These are phyloP conservation scores for Brachyistius frenatus DNA, from an alignment of 2,113 vertebrate genomes.

Conservation along the genomic window DNA sequence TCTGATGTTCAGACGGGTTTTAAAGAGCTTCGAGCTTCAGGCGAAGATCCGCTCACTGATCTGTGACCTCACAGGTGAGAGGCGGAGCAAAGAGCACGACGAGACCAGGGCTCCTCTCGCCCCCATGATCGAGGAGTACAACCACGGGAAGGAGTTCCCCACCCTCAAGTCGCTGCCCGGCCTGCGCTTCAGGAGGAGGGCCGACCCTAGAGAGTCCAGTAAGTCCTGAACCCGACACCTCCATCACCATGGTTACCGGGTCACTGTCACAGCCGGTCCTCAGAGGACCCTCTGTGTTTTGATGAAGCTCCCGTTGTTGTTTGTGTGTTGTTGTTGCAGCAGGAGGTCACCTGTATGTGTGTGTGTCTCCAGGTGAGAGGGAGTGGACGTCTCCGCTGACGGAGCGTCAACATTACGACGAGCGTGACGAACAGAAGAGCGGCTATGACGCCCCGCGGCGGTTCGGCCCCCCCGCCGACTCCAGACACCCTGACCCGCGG, in stretches of 20 bases:
- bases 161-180: constrained; percentile 73
- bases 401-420: constrained; percentile 81
- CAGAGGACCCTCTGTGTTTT: too few species aligned
- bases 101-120: constrained; percentile 25
- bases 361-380: constrained; percentile 63
- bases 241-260: too few species aligned
- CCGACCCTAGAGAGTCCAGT: constrained; percentile 77
- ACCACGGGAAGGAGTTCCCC: constrained; percentile 81
- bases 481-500: constrained; percentile 63
- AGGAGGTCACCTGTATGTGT: not conserved
- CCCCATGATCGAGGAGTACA: constrained; percentile 80
- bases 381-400: constrained; percentile 79
- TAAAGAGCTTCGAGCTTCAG: too few species aligned
- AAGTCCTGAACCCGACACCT: constrained; percentile 34
- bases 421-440: constrained; percentile 86
- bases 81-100: constrained; percentile 65
- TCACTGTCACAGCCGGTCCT: not conserved
- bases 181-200: constrained; percentile 81
- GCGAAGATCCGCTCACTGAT: too few species aligned
- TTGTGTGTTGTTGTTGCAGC: too few species aligned
- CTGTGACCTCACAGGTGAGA: constrained; percentile 46
- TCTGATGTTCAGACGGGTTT: too few species aligned
- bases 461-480: constrained; percentile 68
- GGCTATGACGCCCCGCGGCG: constrained; percentile 87
- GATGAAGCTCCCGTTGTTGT: too few species aligned